A percentile compares a stretch with the other conserved stretches of the same genome.
Conservation (phyloP, 2,797 vertebrate genomes). For the Pipistrellus pygmaeus region DNA sequence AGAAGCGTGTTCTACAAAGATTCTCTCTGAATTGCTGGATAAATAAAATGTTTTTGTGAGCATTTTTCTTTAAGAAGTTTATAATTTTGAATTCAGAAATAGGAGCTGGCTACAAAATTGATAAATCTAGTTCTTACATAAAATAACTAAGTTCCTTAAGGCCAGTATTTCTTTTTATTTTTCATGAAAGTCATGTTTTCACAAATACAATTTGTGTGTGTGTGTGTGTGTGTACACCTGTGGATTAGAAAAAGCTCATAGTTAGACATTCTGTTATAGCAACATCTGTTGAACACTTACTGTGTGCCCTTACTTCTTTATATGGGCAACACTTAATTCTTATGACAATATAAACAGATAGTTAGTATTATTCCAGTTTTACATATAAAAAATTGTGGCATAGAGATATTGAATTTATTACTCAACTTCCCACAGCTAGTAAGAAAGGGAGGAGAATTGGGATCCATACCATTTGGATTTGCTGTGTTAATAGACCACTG, state of each 20-base stretch:
- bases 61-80: conserved; percentile 62
- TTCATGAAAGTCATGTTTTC: not conserved
- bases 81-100: conserved; percentile 63
- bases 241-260: not conserved
- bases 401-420: not conserved
- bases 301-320: not conserved
- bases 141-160: conserved; percentile 53
- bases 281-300: not conserved
- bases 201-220: not conserved
- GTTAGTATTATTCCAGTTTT: not conserved
- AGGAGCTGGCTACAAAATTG: conserved; percentile 45
- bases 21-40: not conserved
- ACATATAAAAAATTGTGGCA: conserved; percentile 29
- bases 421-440: not conserved
- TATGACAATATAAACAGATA: not conserved
- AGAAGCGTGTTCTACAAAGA: conserved; percentile 16
- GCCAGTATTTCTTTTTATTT: not conserved
- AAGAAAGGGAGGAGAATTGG: not conserved
- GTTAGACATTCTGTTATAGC: not conserved
- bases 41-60: not conserved
- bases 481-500: no score
- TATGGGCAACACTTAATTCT: not conserved
- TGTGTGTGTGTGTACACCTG: not conserved
- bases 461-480: no score
- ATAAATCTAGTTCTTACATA: conserved; percentile 40